These are phyloP conservation scores for Ooceraea biroi DNA, from an alignment of 1,140 invertebrate species.

Conservation along the genomic window DNA sequence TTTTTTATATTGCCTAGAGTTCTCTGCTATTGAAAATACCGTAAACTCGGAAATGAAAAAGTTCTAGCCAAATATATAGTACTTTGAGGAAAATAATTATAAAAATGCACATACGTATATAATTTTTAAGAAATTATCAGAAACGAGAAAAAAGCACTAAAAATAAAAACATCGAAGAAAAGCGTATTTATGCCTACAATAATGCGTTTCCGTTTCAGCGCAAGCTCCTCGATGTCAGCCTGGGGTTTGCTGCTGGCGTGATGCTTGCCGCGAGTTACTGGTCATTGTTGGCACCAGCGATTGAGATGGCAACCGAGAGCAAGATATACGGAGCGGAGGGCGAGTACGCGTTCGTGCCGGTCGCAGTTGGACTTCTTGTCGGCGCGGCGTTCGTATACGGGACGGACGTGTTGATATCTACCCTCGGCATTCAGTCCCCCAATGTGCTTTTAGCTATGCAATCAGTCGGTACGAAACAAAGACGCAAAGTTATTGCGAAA, in stretches of 20 bases:
- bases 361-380: constrained; percentile 96
- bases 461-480: constrained; percentile 86
- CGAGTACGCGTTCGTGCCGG: constrained; percentile 96
- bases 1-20: too few species aligned
- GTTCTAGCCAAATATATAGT: too few species aligned
- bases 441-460: constrained; percentile 93
- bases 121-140: neutral
- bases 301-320: constrained; percentile 95
- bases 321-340: constrained; percentile 93
- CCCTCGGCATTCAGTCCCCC: constrained; percentile 92
- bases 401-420: constrained; percentile 95
- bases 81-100: too few species aligned
- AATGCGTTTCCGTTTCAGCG: constrained; percentile 89
- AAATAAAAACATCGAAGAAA: neutral
- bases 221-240: constrained; percentile 95
- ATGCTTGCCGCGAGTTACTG: constrained; percentile 99
- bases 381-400: constrained; percentile 97
- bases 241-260: constrained; percentile 99
- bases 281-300: constrained; percentile 97
- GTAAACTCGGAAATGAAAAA: too few species aligned
- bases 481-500: constrained; percentile 83
- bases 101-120: too few species aligned
- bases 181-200: constrained; percentile 18
- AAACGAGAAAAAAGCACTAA: too few species aligned
- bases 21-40: too few species aligned